These are phyloP conservation scores for Tuberolachnus salignus DNA, from an alignment of 2,888 invertebrate species.

Conservation along the genomic window DNA sequence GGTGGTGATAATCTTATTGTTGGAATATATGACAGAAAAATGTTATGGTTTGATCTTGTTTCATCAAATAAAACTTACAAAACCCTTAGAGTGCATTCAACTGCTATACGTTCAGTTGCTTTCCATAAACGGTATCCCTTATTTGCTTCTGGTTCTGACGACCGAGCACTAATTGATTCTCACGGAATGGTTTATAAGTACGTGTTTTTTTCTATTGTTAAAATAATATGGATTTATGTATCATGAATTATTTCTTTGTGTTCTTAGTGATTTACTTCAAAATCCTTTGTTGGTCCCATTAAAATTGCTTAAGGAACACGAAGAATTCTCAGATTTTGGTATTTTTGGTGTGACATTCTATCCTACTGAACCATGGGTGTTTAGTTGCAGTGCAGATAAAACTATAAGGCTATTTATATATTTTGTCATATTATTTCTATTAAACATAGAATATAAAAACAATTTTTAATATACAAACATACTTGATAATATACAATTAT, in stretches of 20 bases:
- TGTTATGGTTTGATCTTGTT: conserved; percentile 97
- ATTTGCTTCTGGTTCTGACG: conserved; percentile 96
- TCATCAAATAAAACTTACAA: conserved; percentile 94
- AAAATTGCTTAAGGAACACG: conserved; percentile 84
- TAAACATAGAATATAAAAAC: conserved; percentile 14
- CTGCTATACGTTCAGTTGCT: conserved; percentile 86
- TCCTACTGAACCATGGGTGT: conserved; percentile 95
- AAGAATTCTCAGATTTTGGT: conserved; percentile 76
- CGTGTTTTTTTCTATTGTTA: conserved; percentile 61
- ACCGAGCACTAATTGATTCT: conserved; percentile 86
- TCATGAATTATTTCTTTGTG: conserved; percentile 58
- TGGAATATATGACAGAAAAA: conserved; percentile 94
- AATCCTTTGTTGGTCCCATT: conserved; percentile 98
- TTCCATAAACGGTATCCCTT: conserved; percentile 94
- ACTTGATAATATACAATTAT: too few species aligned
- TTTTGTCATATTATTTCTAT: conserved; percentile 8
- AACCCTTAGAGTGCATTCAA: conserved; percentile 88
- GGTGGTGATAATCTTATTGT: conserved; percentile 93
- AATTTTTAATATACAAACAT: conserved; percentile 1
- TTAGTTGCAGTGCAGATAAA: conserved; percentile 89
- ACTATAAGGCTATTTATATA: conserved; percentile 85
- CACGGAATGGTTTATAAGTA: conserved; percentile 99
- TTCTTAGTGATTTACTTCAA: conserved; percentile 85
- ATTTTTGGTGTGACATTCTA: conserved; percentile 90
- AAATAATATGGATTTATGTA: conserved; percentile 36